A percentile compares a stretch with the other conserved stretches of the same genome.
phyloP scores from a whole-genome alignment of 2,113 vertebrate species.

The Uropsilus gracilis region DNA sequence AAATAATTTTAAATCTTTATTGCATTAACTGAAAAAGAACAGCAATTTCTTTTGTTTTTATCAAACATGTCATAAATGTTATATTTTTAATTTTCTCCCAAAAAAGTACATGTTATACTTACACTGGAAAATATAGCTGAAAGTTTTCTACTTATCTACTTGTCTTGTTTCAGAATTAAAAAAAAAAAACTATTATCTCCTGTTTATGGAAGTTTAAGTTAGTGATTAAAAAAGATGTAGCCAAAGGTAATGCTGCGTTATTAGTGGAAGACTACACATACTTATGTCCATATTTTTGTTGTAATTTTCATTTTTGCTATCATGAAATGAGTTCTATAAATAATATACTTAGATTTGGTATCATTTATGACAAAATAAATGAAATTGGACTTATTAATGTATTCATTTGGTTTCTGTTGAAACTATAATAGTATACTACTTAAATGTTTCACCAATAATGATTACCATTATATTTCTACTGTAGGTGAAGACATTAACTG shows the following conservation, averaged over 20 bases:
- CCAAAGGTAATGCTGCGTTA: neutral
- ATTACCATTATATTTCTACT: constrained; percentile 65
- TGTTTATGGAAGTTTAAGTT: constrained; percentile 2
- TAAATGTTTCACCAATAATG: neutral
- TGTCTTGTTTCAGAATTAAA: constrained; percentile 17
- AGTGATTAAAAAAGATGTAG: neutral
- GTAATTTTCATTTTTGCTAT: no score
- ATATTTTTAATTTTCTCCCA: constrained; percentile 21
- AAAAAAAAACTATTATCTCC: no score
- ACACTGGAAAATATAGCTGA: neutral
- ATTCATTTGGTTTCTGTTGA: constrained; percentile 58
- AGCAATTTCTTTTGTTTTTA: neutral
- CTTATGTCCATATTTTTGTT: no score
- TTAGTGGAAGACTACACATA: neutral
- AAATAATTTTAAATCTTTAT: constrained; percentile 15
- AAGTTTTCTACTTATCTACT: neutral
- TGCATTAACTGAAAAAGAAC: constrained; percentile 27
- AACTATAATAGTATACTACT: neutral
- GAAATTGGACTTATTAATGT: neutral
- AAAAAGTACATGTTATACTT: neutral
- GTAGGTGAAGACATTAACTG: constrained; percentile 90
- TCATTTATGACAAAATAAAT: constrained; percentile 19
- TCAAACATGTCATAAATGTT: neutral
- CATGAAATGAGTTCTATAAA: neutral
- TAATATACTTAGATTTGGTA: constrained; percentile 23